phyloP scores from a whole-genome alignment of 2,888 invertebrate species.

The Phengaris arion region DNA sequence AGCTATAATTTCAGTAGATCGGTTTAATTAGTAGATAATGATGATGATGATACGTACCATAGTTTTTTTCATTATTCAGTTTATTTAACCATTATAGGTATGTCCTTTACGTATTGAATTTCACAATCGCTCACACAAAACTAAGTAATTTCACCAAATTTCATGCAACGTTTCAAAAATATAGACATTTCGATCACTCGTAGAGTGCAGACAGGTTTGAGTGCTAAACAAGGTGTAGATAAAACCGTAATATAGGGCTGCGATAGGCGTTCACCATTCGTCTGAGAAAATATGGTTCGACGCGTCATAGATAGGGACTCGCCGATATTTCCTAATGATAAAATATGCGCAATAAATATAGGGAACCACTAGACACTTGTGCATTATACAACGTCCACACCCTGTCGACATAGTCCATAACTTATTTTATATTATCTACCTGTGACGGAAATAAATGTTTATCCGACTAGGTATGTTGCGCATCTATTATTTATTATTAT shows the following conservation, averaged over 20 bases:
- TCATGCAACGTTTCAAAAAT: background rate
- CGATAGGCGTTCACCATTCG: slow-evolving; percentile 34
- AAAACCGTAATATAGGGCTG: slow-evolving; percentile 31
- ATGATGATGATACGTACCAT: too few species aligned
- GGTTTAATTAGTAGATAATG: too few species aligned
- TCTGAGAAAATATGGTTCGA: slow-evolving; percentile 37
- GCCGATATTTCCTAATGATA: slow-evolving; percentile 42
- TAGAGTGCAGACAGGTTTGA: background rate
- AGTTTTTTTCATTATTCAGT: too few species aligned
- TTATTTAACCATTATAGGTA: too few species aligned
- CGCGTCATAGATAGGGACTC: slow-evolving; percentile 37
- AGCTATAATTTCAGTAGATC: too few species aligned
- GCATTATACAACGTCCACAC: slow-evolving; percentile 1
- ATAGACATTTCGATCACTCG: background rate
- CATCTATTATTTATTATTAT: too few species aligned
- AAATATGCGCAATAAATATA: slow-evolving; percentile 40
- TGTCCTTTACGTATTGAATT: too few species aligned
- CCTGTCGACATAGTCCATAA: background rate
- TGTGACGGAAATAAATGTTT: too few species aligned
- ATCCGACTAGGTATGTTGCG: too few species aligned
- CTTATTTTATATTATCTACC: background rate
- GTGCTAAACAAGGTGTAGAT: slow-evolving; percentile 11
- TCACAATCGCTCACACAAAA: too few species aligned
- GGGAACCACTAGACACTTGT: slow-evolving; percentile 15
- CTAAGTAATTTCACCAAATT: too few species aligned